Evolutionary conservation across 92 coral and sea anemone genomes (phyloP), one percentile per base, ranked within the genome.

Genomic region (Scolanthus callimorphus): DNA sequence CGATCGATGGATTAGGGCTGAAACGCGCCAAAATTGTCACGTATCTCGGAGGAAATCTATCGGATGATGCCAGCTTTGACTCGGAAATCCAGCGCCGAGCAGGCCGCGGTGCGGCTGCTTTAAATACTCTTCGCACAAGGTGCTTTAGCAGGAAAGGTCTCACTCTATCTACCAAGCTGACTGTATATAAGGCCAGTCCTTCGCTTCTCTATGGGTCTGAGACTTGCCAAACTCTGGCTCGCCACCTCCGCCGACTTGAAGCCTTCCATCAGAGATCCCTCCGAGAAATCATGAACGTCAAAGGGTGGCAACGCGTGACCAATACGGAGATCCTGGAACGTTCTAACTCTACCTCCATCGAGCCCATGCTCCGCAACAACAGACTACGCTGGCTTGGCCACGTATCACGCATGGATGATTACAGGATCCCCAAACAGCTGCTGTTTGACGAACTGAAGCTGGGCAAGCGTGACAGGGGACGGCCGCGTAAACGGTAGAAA

Each of bases 231-330:
- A 38, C 45, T n/a, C n/a, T 9, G n/a, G 45, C 45, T 9, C 45
- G n/a, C 45, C 45, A 38, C 62, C 15, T 57, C 51, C 62, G 62
- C 34, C 62, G 62, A 28, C 45, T 57, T 39, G 62, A 57, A 27
- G 20, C 34, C 62, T 57, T 57, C 62, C 62, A 57, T 46, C 62
- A 25, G 19, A 21, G 45, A 28, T 57, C 49, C 62, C 62, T 28
- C 28, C 17, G 49, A 34, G 22, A 57, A 27, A 57, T 29, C 49
- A 57, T 57, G 62, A 46, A 1, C 43, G 45, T 57, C 28, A 57
- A 28, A 57, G 28, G 49, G 50, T 57, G 62, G 62, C 62, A 57
- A 46, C 50, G 25, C 62, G 34, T 57, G 24, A 28, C 51, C 62
- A n/a, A 38, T 38, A n/a, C 45, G 11, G 45, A 38, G n/a, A 38